Evolutionary conservation across 2,797 vertebrate species (phyloP), one percentile per base, ranked within the genome.

Genomic region (Hephaestus fuliginosus): DNA sequence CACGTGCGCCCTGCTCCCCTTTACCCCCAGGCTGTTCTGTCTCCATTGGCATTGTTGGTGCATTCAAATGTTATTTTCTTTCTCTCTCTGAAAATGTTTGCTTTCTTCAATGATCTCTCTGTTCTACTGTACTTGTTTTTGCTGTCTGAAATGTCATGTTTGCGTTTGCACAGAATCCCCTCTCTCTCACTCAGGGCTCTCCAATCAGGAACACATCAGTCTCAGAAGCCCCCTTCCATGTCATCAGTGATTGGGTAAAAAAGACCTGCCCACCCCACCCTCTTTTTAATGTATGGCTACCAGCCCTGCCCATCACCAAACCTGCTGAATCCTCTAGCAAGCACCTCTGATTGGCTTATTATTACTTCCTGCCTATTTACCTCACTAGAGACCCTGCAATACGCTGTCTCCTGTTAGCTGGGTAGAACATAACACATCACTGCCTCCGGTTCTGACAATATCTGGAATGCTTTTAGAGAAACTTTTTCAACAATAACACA

Each of bases 121-220:
- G 88, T 95, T 91, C 76, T 78, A 93, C 89, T 94, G 91, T 91
- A 83, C 89, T 77, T 91, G 86, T 93, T 88, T 91, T 92, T 94
- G 93, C 91, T 95, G 92, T 94, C 91, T 95, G 91, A 95, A 90
- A 88, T 93, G 89, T 93, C 92, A 89, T 94, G 92, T 95, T 93
- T 92, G 93, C 92, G 93, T 94, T 95, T 93, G 94, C 95, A 95
- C 94, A 96, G 95, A 94, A 95, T 95, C 93, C 95, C 95, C 93
- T 94, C 95, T 95, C 95, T 95, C 95, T 95, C 95, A 94, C 94
- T 96, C 94, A 95, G 94, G 94, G 94, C 94, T 95, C 86, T 91
- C 85, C 91, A 94, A 88, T 94, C 92, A 95, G 92, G 92, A 92
- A 88, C 84, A 92, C 89, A 80, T 93, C 85, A 91, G 84, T 89